Evolutionary conservation across 1,140 invertebrate species (phyloP).

Genomic region (Scaptomyza graminum): DNA sequence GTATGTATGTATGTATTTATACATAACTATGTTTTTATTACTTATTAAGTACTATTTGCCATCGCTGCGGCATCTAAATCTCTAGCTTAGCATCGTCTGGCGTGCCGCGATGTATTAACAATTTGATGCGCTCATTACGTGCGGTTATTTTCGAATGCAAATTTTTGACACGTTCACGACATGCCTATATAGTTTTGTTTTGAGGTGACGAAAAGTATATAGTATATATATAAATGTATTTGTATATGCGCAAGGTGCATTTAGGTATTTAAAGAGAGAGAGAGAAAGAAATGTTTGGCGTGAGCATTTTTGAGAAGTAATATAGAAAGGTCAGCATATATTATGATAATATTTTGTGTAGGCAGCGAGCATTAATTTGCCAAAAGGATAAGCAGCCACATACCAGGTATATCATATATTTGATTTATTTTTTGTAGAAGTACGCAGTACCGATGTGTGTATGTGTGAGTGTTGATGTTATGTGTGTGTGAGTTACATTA

Average conservation of each 20-base stretch:
- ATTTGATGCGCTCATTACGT: constrained; percentile 93
- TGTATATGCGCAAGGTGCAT: constrained; percentile 52
- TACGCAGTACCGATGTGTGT: constrained; percentile 76
- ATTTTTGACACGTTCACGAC: constrained; percentile 92
- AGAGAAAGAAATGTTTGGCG: constrained; percentile 53
- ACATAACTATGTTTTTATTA: constrained; percentile 26
- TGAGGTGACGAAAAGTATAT: constrained; percentile 13
- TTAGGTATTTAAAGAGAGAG: constrained; percentile 16
- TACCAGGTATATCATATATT: constrained; percentile 53
- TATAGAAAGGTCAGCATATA: constrained; percentile 57
- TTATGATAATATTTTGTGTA: constrained; percentile 48
- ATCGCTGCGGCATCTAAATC: constrained; percentile 66
- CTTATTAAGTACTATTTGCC: constrained; percentile 56
- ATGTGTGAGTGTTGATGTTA: constrained; percentile 17
- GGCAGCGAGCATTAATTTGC: constrained; percentile 64
- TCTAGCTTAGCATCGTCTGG: constrained; percentile 87
- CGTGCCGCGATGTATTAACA: constrained; percentile 92
- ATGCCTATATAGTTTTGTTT: constrained; percentile 86
- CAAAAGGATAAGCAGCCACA: constrained; percentile 68
- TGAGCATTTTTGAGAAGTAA: constrained; percentile 68
- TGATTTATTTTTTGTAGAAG: constrained; percentile 58
- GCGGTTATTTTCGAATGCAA: constrained; percentile 94
- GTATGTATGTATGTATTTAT: constrained; percentile 13
- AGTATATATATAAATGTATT: constrained; percentile 8
- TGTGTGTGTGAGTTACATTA: constrained; percentile 15